These are phyloP conservation scores for Andrena flavipes DNA, from an alignment of 2,888 invertebrate species.

Conservation along the genomic window DNA sequence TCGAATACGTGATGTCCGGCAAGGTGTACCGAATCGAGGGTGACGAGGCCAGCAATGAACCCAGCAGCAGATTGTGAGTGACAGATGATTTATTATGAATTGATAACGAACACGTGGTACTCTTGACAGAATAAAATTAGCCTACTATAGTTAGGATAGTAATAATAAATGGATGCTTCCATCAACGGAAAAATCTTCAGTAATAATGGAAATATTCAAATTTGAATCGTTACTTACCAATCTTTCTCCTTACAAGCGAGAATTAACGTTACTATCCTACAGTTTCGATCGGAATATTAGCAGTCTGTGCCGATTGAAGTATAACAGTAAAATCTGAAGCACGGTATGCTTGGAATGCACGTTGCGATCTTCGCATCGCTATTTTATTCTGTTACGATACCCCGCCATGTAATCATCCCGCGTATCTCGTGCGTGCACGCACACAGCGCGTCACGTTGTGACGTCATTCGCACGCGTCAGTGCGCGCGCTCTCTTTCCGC, in stretches of 20 bases:
- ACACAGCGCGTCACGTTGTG: slow-evolving; percentile 56
- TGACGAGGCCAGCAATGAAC: slow-evolving; percentile 95
- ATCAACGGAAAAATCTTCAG: not conserved
- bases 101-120: not conserved
- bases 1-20: slow-evolving; percentile 99
- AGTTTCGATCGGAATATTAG: not conserved
- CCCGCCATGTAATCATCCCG: slow-evolving; percentile 23
- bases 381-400: slow-evolving; percentile 63
- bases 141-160: not conserved
- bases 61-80: slow-evolving; percentile 91
- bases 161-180: not conserved
- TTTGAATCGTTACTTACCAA: not conserved
- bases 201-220: not conserved
- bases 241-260: too few species aligned
- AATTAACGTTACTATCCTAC: too few species aligned
- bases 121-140: slow-evolving; percentile 41
- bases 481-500: slow-evolving; percentile 56
- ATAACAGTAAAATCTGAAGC: not conserved
- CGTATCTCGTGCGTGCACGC: slow-evolving; percentile 40
- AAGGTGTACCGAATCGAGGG: slow-evolving; percentile 99
- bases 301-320: not conserved
- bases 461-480: slow-evolving; percentile 57
- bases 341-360: not conserved
- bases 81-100: slow-evolving; percentile 6
- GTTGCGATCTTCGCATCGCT: not conserved